Evolutionary conservation across 2,113 vertebrate genomes (phyloP), one percentile per base, ranked within the genome.

Genomic region (Ceratotherium simum): DNA sequence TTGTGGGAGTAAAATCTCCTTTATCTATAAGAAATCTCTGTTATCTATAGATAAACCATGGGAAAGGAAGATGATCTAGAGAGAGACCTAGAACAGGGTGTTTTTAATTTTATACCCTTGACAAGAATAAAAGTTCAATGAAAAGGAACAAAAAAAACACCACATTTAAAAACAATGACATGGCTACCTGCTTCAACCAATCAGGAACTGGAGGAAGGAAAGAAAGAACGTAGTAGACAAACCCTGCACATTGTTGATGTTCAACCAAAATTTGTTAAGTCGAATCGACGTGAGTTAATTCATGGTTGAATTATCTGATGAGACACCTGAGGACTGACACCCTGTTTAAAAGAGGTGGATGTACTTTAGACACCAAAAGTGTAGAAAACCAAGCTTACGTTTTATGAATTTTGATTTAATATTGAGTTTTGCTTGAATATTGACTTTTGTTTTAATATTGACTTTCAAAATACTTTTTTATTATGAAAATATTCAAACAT

Each of bases 1-100:
- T 82, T 93, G 20, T 79, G 39, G 25, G 56, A 25, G 64, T 90
- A 56, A 85, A 94, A 92, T 73, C n/a, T 76, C 56, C n/a, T 89
- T 51, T 89, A 91, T 87, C 81, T 73, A 85, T 80, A 93, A 79
- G 54, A 64, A 96, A 91, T n/a, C 51, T 58, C 23, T 86, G 29
- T 80, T 65, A 65, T 70, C 75, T 82, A 73, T 20, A 91, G 27
- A 48, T 31, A 75, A 83, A 81, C 75, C 46, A 42, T 54, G 5
- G 17, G 8, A 89, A 70, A 51, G 5, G 16, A 65, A 95, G 36
- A 20, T 56, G n/a, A 64, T 62, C 56, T 84, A 56, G 36, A 76
- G 33, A 73, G 18, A 91, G 5, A 36, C 31, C 65, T 0, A 67
- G 6, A 42, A 89, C 4, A 90, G 33, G 73, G 79, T 78, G 5